Base-by-base conservation (phyloP, 1,140 invertebrate species). In the Spodoptera frugiperda region DNA sequence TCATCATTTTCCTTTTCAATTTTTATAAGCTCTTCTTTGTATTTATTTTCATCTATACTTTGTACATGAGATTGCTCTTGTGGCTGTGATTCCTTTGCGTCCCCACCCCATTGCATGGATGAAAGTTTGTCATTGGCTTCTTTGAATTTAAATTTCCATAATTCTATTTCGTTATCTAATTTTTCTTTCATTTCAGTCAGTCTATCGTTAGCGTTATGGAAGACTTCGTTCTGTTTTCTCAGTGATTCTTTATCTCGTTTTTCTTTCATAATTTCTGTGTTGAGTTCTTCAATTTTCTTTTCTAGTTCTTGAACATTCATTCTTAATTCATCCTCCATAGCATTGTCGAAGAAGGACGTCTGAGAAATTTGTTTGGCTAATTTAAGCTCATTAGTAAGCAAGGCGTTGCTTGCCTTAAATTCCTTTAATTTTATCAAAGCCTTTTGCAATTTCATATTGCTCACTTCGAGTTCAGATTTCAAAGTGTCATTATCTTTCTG, bases 131-230 rank as follows among this genome's bases (percentile, higher is more conserved):
- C 93, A 77, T 91, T 93, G 3, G 96, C 90, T 86, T 97, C 96
- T 79, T 96, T 95, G 82, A 96, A 96, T 83, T 96, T 95, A 30
- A 95, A 95, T 85, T 96, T 96, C 89, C 96, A 96, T 79, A 96
- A 94, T 79, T 96, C 95, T 77, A 96, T 94, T 88, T 97, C 96
- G 83, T 94, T 94, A 79, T 97, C 97, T 90, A 97, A 96, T 76
- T 96, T 96, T 87, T 98, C 97, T 91, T 98, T 98, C 89, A 97
- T 95, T 84, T 98, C 97, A 3, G 96, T 89, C 80, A 97, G 95
- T 61, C 96, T 95, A 48, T 98, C 97, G 87, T 98, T 97, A n/a
- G 97, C 97, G 17, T 96, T 94, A 3, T 96, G 96, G 10, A 98
- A 89, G 6, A 97, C 95, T 78, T 98, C 97, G 67, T 98, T 95